Conservation (phyloP, 2,888 invertebrate species). For the Mesodorylaimus sp. region DNA sequence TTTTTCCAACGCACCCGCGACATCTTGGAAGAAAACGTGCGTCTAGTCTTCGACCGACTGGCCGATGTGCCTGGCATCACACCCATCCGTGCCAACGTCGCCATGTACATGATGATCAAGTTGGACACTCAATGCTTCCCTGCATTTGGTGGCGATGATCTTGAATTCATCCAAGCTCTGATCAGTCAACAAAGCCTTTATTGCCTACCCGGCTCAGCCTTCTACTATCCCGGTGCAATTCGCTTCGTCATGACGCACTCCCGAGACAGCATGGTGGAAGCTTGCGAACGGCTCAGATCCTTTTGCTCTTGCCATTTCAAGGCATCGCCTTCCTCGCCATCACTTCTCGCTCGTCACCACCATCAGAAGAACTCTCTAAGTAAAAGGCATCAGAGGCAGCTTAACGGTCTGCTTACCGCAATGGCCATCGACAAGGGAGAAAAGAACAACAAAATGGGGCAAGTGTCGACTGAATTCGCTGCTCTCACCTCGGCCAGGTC, state of each 20-base stretch:
- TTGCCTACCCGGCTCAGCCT: constrained; percentile 84
- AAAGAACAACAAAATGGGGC: too few species aligned
- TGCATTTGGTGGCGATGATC: constrained; percentile 48
- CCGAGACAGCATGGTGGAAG: constrained; percentile 57
- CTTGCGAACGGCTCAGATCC: constrained; percentile 59
- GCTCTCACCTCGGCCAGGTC: too few species aligned
- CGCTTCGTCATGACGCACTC: constrained; percentile 86
- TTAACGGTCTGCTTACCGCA: too few species aligned
- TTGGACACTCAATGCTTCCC: constrained; percentile 60
- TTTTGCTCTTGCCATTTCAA: constrained; percentile 45
- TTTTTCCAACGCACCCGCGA: constrained; percentile 59
- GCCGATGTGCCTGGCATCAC: constrained; percentile 54
- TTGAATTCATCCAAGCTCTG: constrained; percentile 66
- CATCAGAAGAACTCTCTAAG: too few species aligned
- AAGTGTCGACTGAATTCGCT: too few species aligned
- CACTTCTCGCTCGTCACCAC: too few species aligned
- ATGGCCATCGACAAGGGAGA: too few species aligned
- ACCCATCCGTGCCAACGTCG: constrained; percentile 80
- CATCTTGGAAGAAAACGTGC: constrained; percentile 54
- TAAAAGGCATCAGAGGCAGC: too few species aligned
- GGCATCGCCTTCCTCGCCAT: background rate
- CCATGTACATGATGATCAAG: constrained; percentile 94
- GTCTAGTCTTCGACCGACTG: constrained; percentile 51
- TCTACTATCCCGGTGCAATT: constrained; percentile 73
- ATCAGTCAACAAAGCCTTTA: constrained; percentile 89